phyloP scores from a whole-genome alignment of 1,140 invertebrate genomes.

The Rhopalosiphum maidis region DNA sequence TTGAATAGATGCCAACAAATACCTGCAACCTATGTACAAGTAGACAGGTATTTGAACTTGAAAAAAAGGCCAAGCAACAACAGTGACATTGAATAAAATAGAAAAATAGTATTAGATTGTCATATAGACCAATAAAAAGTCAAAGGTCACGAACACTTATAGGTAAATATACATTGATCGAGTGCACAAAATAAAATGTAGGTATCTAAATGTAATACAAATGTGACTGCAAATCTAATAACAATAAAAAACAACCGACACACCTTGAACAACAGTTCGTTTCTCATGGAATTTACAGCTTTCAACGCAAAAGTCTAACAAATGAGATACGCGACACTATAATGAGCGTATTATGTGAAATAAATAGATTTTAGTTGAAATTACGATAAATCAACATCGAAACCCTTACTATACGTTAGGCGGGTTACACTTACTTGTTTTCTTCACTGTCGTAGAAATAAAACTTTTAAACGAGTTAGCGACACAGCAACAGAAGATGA shows the following conservation, averaged over 20 bases:
- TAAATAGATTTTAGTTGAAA: background rate
- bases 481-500: background rate
- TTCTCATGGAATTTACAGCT: background rate
- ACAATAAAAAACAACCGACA: background rate
- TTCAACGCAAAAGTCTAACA: background rate
- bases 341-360: background rate
- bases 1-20: background rate
- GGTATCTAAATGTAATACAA: background rate
- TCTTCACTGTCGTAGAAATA: background rate
- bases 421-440: background rate
- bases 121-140: background rate
- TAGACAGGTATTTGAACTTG: slow-evolving; percentile 43
- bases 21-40: background rate
- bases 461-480: background rate
- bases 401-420: background rate
- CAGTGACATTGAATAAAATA: slow-evolving; percentile 14
- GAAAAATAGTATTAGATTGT: background rate
- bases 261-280: background rate
- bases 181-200: background rate
- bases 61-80: slow-evolving; percentile 32
- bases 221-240: background rate
- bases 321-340: background rate
- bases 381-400: background rate
- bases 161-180: background rate
- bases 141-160: background rate